phyloP scores from a whole-genome alignment of 2,797 vertebrate genomes.

The Labroides dimidiatus region DNA sequence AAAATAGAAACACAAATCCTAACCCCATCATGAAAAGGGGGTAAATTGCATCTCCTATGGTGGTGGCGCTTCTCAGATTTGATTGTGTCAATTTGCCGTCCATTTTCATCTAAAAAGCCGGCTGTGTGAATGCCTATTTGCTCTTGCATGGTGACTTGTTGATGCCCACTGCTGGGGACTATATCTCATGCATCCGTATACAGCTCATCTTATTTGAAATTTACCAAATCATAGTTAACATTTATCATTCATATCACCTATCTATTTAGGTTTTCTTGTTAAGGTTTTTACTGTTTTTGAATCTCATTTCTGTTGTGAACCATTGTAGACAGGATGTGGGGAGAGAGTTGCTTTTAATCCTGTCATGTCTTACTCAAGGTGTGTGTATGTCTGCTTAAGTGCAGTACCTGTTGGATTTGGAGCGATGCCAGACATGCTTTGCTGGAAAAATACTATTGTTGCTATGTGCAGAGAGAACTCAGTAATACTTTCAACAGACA shows the following conservation, averaged over 20 bases:
- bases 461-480: slow-evolving; percentile 12
- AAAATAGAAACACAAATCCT: slow-evolving; percentile 77
- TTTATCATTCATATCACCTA: slow-evolving; percentile 12
- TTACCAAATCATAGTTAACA: background rate
- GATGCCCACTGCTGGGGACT: slow-evolving; percentile 40
- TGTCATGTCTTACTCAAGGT: background rate
- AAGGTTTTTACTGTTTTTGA: background rate
- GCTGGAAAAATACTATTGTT: slow-evolving; percentile 5
- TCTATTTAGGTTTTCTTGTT: slow-evolving; percentile 16
- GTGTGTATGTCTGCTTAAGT: slow-evolving; percentile 7
- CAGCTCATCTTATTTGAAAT: slow-evolving; percentile 42
- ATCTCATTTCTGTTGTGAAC: slow-evolving; percentile 8
- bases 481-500: slow-evolving; percentile 29
- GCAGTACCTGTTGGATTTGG: background rate
- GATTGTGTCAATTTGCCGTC: slow-evolving; percentile 71
- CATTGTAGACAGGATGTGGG: slow-evolving; percentile 8
- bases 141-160: slow-evolving; percentile 32
- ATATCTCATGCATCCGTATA: slow-evolving; percentile 30
- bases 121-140: slow-evolving; percentile 44
- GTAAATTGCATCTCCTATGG: slow-evolving; percentile 63
- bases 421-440: slow-evolving; percentile 18
- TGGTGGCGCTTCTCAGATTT: slow-evolving; percentile 55
- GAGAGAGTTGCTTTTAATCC: slow-evolving; percentile 22
- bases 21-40: slow-evolving; percentile 60
- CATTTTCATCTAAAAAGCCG: slow-evolving; percentile 62